Evolutionary conservation across 2,888 invertebrate species (phyloP).

Genomic region (Galeopsomyia nigrocyanea): DNA sequence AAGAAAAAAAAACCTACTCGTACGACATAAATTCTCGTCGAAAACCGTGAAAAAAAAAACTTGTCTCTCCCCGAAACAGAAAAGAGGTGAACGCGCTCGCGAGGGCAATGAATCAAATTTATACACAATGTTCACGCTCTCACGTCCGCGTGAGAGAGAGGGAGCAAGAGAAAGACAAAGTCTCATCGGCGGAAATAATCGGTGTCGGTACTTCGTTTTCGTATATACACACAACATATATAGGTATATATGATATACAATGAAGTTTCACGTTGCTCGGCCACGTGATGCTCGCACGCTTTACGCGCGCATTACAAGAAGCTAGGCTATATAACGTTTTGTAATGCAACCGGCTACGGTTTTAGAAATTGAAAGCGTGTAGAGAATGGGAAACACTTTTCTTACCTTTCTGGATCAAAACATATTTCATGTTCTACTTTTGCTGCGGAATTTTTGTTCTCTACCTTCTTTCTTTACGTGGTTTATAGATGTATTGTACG

Average conservation of each 20-base stretch:
- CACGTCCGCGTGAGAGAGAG: constrained; percentile 21
- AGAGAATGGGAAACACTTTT: too few relatives aligned
- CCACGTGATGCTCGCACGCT: constrained; percentile 7
- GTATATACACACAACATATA: not conserved
- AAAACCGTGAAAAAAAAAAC: constrained; percentile 19
- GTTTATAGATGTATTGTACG: too few relatives aligned
- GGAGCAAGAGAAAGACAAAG: too few relatives aligned
- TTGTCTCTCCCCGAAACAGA: not conserved
- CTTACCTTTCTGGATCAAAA: too few relatives aligned
- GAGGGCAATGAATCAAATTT: constrained; percentile 36
- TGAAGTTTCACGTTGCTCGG: not conserved
- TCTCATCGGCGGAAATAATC: constrained; percentile 37
- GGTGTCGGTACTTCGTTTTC: constrained; percentile 25
- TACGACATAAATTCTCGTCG: too few relatives aligned
- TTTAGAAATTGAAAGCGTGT: not conserved
- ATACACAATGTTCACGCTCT: constrained; percentile 16
- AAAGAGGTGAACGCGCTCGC: constrained; percentile 4
- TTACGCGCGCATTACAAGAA: too few relatives aligned
- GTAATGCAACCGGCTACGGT: constrained; percentile 6
- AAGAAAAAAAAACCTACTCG: not conserved
- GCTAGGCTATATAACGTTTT: not conserved
- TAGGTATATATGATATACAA: constrained; percentile 1
- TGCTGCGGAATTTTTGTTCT: too few relatives aligned
- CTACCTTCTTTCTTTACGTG: too few relatives aligned
- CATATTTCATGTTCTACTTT: too few relatives aligned